Evolutionary conservation across 2,113 vertebrate species (phyloP).

Genomic region (Solea senegalensis): DNA sequence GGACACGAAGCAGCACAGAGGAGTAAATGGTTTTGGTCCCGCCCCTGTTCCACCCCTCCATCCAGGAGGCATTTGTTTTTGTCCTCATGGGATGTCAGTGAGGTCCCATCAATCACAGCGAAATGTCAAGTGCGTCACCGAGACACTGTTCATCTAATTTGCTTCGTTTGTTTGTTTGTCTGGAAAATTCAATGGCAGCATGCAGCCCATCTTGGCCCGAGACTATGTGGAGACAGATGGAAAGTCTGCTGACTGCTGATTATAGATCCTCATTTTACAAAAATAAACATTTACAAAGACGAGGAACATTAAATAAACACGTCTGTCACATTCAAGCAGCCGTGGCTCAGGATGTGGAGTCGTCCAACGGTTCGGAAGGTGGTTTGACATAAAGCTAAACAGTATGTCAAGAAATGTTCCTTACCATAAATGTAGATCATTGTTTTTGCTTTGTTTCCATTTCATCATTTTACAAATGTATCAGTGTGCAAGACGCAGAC

Average conservation of each 20-base stretch:
- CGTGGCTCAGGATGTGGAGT: neutral
- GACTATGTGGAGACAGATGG: slow-evolving; percentile 1
- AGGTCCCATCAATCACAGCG: slow-evolving; percentile 3
- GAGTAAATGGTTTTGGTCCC: slow-evolving; percentile 8
- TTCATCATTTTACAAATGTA: too few relatives aligned
- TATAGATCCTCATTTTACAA: slow-evolving; percentile 1
- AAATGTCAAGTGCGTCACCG: slow-evolving; percentile 28
- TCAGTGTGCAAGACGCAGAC: too few relatives aligned
- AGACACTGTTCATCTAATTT: slow-evolving; percentile 18
- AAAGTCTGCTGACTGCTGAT: slow-evolving; percentile 6
- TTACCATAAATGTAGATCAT: too few relatives aligned
- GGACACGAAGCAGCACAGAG: slow-evolving; percentile 24
- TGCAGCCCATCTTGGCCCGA: slow-evolving; percentile 11
- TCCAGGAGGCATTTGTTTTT: slow-evolving; percentile 6
- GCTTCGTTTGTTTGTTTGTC: slow-evolving; percentile 24
- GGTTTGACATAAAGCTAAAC: neutral
- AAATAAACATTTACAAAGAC: slow-evolving; percentile 1
- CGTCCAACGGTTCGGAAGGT: neutral
- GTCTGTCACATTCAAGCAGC: neutral
- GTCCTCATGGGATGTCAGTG: neutral
- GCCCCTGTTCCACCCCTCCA: slow-evolving; percentile 9
- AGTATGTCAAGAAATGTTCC: too few relatives aligned
- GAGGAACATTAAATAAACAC: slow-evolving; percentile 4
- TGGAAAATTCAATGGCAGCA: slow-evolving; percentile 1
- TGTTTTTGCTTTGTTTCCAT: too few relatives aligned